Evolutionary conservation across 2,797 vertebrate genomes (phyloP).

Genomic region (Pachyuromys duprasi): DNA sequence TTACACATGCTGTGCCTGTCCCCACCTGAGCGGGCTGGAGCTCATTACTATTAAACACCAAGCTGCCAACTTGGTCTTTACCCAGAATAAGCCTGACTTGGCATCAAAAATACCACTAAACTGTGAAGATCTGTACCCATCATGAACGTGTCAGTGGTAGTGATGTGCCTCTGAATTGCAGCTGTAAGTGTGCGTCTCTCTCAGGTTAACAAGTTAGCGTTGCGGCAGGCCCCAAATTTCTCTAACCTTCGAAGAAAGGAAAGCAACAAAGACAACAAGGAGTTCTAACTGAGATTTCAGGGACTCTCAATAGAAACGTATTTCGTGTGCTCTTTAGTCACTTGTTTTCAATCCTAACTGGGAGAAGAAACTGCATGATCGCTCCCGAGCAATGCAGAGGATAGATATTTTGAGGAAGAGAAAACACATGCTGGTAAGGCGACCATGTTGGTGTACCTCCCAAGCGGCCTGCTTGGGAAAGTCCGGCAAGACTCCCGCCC

Average conservation of each 20-base stretch:
- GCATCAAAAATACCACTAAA: neutral
- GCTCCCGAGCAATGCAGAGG: neutral
- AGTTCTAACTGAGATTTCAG: neutral
- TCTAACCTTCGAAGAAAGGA: conserved; percentile 59
- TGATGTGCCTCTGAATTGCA: neutral
- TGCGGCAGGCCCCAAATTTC: neutral
- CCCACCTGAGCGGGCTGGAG: neutral
- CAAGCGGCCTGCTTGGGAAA: conserved; percentile 27
- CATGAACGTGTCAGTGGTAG: neutral
- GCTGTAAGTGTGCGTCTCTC: neutral
- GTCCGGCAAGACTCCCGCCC: conserved; percentile 43
- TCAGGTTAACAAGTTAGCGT: conserved; percentile 12
- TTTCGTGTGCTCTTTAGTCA: conserved; percentile 50
- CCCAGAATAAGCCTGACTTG: neutral
- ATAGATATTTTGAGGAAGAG: conserved; percentile 79
- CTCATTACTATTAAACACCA: conserved; percentile 31
- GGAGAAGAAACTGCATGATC: conserved; percentile 64
- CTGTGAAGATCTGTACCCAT: neutral
- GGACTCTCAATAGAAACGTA: conserved; percentile 23
- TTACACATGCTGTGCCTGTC: neutral
- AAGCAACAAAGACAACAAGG: neutral
- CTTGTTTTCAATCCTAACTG: conserved; percentile 58
- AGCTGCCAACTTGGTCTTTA: conserved; percentile 23
- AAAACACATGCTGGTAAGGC: conserved; percentile 80
- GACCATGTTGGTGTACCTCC: conserved; percentile 60